Conservation (phyloP, 2,113 vertebrate genomes). For the Plotosus lineatus region DNA sequence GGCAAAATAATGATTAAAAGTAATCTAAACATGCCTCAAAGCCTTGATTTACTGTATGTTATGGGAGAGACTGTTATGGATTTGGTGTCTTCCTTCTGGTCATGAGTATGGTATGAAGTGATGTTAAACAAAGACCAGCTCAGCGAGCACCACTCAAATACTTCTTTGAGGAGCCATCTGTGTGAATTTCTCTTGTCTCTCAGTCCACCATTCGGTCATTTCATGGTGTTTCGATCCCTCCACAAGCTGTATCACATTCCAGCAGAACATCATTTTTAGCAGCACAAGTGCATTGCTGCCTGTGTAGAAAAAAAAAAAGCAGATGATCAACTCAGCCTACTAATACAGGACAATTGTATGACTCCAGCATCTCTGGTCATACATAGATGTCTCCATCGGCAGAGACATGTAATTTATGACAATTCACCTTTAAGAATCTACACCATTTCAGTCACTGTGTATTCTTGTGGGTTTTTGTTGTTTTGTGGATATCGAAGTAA, state of each 20-base stretch:
- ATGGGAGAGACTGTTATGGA: neutral
- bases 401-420: neutral
- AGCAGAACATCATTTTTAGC: constrained; percentile 6
- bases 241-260: neutral
- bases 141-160: neutral
- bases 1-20: too few relatives aligned
- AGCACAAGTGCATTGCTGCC: neutral
- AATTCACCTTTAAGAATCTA: neutral
- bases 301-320: neutral
- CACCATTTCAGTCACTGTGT: constrained; percentile 3
- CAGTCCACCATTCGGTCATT: constrained; percentile 27
- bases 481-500: neutral
- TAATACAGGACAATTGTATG: neutral
- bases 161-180: constrained; percentile 13
- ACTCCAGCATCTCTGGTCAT: neutral
- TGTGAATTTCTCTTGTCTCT: constrained; percentile 16
- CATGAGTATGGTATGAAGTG: neutral
- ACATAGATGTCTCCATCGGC: neutral
- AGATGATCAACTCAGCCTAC: neutral
- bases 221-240: constrained; percentile 15
- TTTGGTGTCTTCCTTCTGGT: neutral
- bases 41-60: neutral
- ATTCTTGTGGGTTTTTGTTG: neutral
- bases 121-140: neutral
- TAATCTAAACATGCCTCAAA: neutral